Percentiles rank a stretch among this genome's conserved stretches.
Evolutionary conservation across 2,113 vertebrate genomes (phyloP).

Genomic region (Todiramphus saurophagus): DNA sequence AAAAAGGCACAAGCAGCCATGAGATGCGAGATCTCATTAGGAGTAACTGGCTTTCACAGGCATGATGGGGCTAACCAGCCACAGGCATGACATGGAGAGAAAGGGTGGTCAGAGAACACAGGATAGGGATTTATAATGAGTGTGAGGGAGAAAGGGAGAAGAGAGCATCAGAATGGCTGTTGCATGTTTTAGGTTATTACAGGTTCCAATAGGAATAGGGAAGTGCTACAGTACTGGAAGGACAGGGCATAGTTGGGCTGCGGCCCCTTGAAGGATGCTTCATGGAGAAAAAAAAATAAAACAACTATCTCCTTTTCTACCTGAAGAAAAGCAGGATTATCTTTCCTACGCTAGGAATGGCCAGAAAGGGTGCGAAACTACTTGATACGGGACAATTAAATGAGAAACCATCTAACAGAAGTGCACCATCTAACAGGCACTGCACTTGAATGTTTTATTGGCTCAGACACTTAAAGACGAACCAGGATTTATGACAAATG

Average conservation of each 20-base stretch:
- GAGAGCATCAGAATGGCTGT: not conserved
- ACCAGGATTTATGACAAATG: not conserved
- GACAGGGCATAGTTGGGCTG: rapidly evolving
- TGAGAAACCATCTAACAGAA: not conserved
- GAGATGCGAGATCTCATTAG: not conserved
- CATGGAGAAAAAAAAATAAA: not conserved
- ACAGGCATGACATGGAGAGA: not conserved
- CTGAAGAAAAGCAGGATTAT: not conserved
- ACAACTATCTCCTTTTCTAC: not conserved
- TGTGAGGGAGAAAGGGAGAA: not conserved
- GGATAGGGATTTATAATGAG: not conserved
- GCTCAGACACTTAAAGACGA: not conserved
- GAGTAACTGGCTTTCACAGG: not conserved
- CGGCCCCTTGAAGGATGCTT: not conserved
- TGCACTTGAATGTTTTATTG: not conserved
- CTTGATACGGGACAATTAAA: not conserved
- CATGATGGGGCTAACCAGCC: not conserved
- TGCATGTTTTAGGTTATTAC: not conserved
- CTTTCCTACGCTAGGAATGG: not conserved
- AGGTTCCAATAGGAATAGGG: not conserved
- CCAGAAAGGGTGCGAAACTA: not conserved
- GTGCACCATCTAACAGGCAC: not conserved
- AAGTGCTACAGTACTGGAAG: not conserved
- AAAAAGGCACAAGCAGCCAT: not conserved
- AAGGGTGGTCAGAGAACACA: not conserved